Evolutionary conservation across 2,888 invertebrate genomes (phyloP), one percentile per base, ranked within the genome.

Genomic region (Merodon equestris): DNA sequence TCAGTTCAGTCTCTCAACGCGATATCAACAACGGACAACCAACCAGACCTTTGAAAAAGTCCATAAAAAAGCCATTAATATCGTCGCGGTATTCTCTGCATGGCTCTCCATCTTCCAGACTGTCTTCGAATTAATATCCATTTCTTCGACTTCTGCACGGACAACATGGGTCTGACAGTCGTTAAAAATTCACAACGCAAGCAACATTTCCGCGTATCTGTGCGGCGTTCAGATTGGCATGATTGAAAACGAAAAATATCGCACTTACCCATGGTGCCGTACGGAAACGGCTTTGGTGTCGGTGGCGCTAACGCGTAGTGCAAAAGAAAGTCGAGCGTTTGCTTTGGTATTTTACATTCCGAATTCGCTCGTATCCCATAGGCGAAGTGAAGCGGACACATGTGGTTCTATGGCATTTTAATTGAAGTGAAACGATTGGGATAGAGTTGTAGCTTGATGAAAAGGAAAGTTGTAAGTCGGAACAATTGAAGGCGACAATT

Each of bases 101-200:
- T 13, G 60, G 13, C n/a, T 27, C 27, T 27, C 42, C 17, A 42
- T 45, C 2, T 7, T 27, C 27, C 19, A 44, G 13, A 42, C 40
- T 7, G 27, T 27, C 7, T 27, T 34, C 57, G 56, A 53, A 54
- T 58, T 75, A 58, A 64, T 70, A 58, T 70, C 53, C 75, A 57
- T 63, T 70, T 63, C 47, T 47, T 47, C 27, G 13, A 42, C n/a
- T 42, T 4, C 54, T 27, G 51, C 34, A 48, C 14, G 53, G 18
- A 27, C 27, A 27, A 27, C 27, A 27, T 27, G 3, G 27, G 9
- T 15, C 53, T 64, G 58, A 17, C 19, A 40, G 48, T 56, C 19
- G 71, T 71, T 76, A 71, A 71, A 27, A 66, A 76, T 76, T 76
- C 51, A 72, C 61, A 44, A 36, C 68, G 27, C 27, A 27, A 27